Base-by-base conservation (phyloP, 2,888 invertebrate species). In the Tenthredo livida region DNA sequence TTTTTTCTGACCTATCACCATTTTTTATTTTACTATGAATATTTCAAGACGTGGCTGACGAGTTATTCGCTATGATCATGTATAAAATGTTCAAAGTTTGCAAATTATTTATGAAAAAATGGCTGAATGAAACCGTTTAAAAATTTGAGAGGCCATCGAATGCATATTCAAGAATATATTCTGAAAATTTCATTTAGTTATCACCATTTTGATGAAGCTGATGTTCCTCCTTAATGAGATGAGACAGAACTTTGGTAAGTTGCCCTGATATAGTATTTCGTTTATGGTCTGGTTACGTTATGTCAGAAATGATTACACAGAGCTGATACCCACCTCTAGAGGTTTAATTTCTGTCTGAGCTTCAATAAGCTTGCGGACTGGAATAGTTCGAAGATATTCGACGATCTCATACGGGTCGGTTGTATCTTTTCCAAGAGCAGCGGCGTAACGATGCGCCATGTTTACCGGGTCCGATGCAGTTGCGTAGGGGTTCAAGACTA, bases 241-340 rank as follows among this genome's bases (percentile, higher is more conserved):
- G 50, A 17, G 5, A 17, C 15, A 17, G 17, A 50, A n/a, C 50
- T 17, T 17, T 50, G 0, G 21, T 25, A 25, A 25, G 21, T 17
- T 67, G 94, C 94, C 6, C 17, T n/a, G 17, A 50, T n/a, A 17
- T 17, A n/a, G 50, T 7, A 50, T 4, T 50, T 0, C 15, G 3
- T 87, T 95, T 95, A 2, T 12, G 37, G 0, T 9, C n/a, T 40
- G 17, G n/a, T 37, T 40, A 17, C 7, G 5, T 47, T 1, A 75
- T 0, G 1, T n/a, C 25, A 29, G 37, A n/a, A 7, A 5, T 43
- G 10, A 12, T 5, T 37, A 54, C 7, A 12, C 21, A 9, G 21
- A 12, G 58, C 7, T 33, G 78, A 10, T 40, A 54, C 77, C 17
- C 70, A 90, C 90, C 84, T 85, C 73, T 0, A n/a, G 5, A 0